Evolutionary conservation across 2,113 vertebrate species (phyloP), one percentile per base, ranked within the genome.

Genomic region (Centropus unirufus): DNA sequence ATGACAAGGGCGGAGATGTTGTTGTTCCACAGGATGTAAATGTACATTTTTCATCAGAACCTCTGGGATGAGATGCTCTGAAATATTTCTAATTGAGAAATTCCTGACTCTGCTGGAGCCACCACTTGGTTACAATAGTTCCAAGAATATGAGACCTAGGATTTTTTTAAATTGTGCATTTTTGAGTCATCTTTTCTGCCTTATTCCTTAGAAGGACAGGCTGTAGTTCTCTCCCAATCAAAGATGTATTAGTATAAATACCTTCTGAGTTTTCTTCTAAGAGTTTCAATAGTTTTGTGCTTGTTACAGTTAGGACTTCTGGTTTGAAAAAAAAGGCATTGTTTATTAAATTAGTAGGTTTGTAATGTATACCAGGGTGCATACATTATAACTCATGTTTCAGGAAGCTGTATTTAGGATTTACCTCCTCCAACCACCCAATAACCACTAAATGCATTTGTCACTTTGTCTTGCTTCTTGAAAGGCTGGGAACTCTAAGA

Each of bases 401-500:
- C 62, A 87, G 82, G 79, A 79, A 93, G 58, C 49, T 24, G 1
- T 88, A 30, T 64, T 90, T 83, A 54, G 58, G 51, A 81, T n/a
- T 68, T 89, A 30, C 21, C 49, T 64, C 30, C 54, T 88, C 49
- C 77, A 72, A 63, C 36, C 21, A 20, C 4, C 4, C 0, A 0
- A 17, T 75, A n/a, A 55, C 75, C 1, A 0, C 47, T 75, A 46
- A 46, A 59, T 34, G 27, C 62, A 47, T 52, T 72, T 83, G 55
- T 91, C 6, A 57, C 92, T 94, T 91, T 91, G 39, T 80, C 49
- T 54, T 8, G 8, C 82, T 90, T 95, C 49, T 77, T 73, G 78
- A 80, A 90, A 88, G 54, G 73, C 87, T 66, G 69, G 55, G 69
- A 79, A 46, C 15, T 69, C 90, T 76, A 87, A 46, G 57, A 67